A percentile compares a stretch with the other conserved stretches of the same genome.
Evolutionary conservation across 1,140 invertebrate genomes (phyloP).

Genomic region (Adoxophyes honmai): DNA sequence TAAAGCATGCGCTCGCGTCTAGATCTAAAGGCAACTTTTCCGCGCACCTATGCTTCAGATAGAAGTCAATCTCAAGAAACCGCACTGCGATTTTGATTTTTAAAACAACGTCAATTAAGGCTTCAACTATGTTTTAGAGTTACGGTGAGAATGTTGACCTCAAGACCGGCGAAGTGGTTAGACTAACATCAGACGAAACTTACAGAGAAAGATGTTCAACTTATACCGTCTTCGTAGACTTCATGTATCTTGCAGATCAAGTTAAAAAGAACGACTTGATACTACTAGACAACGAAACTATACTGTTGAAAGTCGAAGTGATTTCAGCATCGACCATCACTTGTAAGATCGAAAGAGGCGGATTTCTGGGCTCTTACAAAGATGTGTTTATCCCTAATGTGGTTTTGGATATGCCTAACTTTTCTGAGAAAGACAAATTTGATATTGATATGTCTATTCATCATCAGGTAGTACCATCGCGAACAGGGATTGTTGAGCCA

Average conservation of each 20-base stretch:
- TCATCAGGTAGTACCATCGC: constrained; percentile 81
- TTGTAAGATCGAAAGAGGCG: constrained; percentile 75
- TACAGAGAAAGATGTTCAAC: constrained; percentile 84
- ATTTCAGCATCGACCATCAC: constrained; percentile 73
- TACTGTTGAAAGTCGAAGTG: constrained; percentile 86
- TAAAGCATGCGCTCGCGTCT: too few relatives aligned
- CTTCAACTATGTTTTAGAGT: constrained; percentile 60
- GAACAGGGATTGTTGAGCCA: too few relatives aligned
- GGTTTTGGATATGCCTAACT: constrained; percentile 86
- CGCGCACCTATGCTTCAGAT: too few relatives aligned
- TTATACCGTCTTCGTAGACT: constrained; percentile 87
- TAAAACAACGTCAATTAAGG: too few relatives aligned
- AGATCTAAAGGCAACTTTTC: too few relatives aligned
- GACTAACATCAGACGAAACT: constrained; percentile 85
- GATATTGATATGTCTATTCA: constrained; percentile 87
- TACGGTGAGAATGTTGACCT: constrained; percentile 75
- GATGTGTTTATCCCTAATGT: constrained; percentile 88
- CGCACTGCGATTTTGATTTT: constrained; percentile 66
- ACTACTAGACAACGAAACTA: constrained; percentile 88
- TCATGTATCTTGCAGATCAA: constrained; percentile 88
- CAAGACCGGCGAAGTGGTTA: constrained; percentile 81
- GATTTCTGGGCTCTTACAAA: constrained; percentile 62
- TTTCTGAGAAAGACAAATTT: constrained; percentile 87
- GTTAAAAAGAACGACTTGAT: constrained; percentile 82
- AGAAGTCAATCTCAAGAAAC: too few relatives aligned